phyloP scores from a whole-genome alignment of 2,797 vertebrate species.

The Stomatorhinus walkeri region DNA sequence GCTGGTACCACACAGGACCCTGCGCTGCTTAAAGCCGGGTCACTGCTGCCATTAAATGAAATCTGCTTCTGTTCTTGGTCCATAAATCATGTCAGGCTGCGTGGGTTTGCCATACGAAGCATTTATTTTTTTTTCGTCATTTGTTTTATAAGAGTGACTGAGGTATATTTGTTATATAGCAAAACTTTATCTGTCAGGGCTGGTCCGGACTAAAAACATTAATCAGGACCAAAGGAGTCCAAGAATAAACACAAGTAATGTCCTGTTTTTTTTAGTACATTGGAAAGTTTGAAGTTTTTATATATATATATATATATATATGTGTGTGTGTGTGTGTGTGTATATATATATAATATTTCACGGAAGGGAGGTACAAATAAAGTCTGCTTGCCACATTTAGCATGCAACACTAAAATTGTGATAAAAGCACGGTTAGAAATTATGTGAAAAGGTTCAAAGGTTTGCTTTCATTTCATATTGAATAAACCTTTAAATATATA shows the following conservation, averaged over 20 bases:
- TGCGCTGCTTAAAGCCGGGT: not conserved
- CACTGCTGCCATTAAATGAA: not conserved
- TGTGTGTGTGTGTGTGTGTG: too few relatives aligned
- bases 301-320: not conserved
- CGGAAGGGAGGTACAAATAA: not conserved
- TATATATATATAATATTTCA: not conserved
- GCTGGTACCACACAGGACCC: not conserved
- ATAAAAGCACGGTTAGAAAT: not conserved
- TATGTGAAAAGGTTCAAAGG: not conserved
- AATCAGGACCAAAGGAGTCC: not conserved
- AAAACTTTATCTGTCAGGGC: not conserved
- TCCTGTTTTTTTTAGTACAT: not conserved
- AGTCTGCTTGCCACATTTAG: not conserved
- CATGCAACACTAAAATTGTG: not conserved
- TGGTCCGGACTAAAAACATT: not conserved
- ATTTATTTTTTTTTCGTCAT: not conserved
- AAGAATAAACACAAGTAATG: not conserved
- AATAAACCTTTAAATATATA: not conserved
- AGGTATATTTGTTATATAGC: not conserved
- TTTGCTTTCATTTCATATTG: not conserved
- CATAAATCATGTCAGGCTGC: not conserved
- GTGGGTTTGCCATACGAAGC: not conserved
- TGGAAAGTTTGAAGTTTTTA: not conserved
- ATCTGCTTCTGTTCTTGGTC: not conserved
- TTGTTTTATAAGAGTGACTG: conserved; percentile 2